phyloP scores from a whole-genome alignment of 1,140 invertebrate species.

The Bombus sibiricus region DNA sequence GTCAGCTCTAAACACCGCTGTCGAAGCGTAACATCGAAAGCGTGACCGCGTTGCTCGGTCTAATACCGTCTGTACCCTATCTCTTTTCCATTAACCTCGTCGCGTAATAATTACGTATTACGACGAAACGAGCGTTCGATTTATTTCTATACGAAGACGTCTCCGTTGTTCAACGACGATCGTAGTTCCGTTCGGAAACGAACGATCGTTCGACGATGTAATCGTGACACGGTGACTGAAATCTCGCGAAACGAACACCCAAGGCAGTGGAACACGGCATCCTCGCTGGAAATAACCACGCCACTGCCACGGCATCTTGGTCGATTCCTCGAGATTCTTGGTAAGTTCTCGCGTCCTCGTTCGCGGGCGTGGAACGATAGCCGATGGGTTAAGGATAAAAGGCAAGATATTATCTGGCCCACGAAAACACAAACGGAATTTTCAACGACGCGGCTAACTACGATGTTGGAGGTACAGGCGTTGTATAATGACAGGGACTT shows the following conservation, averaged over 20 bases:
- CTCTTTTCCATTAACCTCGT: not conserved
- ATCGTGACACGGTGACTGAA: not conserved
- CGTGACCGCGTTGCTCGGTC: not conserved
- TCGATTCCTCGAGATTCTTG: not conserved
- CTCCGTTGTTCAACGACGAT: too few relatives aligned
- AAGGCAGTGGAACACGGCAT: not conserved
- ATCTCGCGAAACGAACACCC: not conserved
- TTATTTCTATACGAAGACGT: not conserved
- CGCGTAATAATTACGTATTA: not conserved
- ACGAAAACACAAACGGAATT: constrained; percentile 31
- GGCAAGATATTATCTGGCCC: constrained; percentile 15
- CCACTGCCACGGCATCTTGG: not conserved
- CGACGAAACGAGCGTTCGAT: not conserved
- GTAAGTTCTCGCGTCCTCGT: constrained; percentile 15
- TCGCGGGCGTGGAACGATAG: constrained; percentile 16
- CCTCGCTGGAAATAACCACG: not conserved
- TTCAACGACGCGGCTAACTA: constrained; percentile 48
- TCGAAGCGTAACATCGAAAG: not conserved
- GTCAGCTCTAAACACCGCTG: not conserved
- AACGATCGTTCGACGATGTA: not conserved
- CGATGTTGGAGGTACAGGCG: constrained; percentile 37
- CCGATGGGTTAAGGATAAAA: not conserved
- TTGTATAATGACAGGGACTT: constrained; percentile 48
- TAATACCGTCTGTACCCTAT: not conserved
- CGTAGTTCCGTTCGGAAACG: not conserved